These are phyloP conservation scores for Calidris pygmaea DNA, from an alignment of 2,113 vertebrate genomes.

Conservation along the genomic window DNA sequence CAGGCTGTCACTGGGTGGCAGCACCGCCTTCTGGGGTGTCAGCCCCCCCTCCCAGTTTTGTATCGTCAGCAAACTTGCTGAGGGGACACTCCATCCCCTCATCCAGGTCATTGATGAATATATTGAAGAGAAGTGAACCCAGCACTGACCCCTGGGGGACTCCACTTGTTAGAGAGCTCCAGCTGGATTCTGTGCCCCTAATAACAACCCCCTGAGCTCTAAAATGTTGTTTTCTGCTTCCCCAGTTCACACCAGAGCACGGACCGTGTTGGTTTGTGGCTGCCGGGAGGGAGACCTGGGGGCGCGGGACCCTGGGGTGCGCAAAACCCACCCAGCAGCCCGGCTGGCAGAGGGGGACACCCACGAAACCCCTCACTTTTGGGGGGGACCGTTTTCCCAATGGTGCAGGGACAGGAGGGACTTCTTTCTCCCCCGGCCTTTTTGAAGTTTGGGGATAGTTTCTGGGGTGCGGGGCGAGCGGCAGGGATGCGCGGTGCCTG, in stretches of 20 bases:
- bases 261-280: background rate
- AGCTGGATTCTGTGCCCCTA: too few relatives aligned
- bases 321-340: background rate
- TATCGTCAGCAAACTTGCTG: too few relatives aligned
- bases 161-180: too few relatives aligned
- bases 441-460: background rate
- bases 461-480: background rate
- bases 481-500: background rate
- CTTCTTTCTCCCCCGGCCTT: background rate
- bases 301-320: accelerated
- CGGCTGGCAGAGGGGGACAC: background rate
- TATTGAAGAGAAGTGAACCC: too few relatives aligned
- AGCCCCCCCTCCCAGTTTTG: too few relatives aligned
- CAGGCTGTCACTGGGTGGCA: too few relatives aligned
- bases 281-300: background rate
- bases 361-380: background rate
- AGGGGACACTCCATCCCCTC: too few relatives aligned
- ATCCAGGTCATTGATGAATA: too few relatives aligned
- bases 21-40: too few relatives aligned
- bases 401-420: background rate
- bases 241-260: accelerated
- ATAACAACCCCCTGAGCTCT: too few relatives aligned
- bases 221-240: background rate
- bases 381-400: background rate
- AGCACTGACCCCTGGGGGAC: too few relatives aligned